Conservation (phyloP, 2,797 vertebrate species). For the Balearica regulorum region DNA sequence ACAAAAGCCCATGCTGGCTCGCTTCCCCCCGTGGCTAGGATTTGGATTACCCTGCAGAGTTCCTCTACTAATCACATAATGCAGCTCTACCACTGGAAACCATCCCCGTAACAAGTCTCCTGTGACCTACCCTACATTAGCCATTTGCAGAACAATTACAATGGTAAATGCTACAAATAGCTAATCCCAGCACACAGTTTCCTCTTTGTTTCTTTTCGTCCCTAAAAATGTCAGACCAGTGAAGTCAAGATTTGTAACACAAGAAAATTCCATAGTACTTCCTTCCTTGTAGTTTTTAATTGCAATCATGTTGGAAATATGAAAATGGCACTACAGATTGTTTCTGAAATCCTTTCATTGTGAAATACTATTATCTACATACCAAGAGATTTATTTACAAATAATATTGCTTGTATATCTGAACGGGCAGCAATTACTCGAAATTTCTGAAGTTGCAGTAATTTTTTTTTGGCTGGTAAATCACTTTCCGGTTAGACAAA, state of each 20-base stretch:
- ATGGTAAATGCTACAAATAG: not conserved
- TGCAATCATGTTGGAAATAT: not conserved
- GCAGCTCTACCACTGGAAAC: not conserved
- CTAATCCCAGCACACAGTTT: not conserved
- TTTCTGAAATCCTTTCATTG: not conserved
- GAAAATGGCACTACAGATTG: not conserved
- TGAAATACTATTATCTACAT: not conserved
- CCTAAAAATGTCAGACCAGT: not conserved
- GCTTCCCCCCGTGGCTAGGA: not conserved
- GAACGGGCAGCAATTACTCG: not conserved
- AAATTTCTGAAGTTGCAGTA: not conserved
- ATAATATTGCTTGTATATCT: not conserved
- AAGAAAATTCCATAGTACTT: not conserved
- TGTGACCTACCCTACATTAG: constrained; percentile 7
- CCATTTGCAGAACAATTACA: constrained; percentile 32
- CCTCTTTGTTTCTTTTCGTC: not conserved
- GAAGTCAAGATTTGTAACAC: not conserved
- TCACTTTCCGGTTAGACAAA: not conserved
- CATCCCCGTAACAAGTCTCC: not conserved
- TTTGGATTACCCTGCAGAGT: not conserved
- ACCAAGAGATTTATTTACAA: not conserved
- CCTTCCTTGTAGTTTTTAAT: not conserved
- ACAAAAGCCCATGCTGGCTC: not conserved
- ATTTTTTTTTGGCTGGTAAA: not conserved
- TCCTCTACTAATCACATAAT: not conserved